These are phyloP conservation scores for Pachyrhynchus sulphureomaculatus DNA, from an alignment of 1,140 invertebrate genomes.

Conservation along the genomic window DNA sequence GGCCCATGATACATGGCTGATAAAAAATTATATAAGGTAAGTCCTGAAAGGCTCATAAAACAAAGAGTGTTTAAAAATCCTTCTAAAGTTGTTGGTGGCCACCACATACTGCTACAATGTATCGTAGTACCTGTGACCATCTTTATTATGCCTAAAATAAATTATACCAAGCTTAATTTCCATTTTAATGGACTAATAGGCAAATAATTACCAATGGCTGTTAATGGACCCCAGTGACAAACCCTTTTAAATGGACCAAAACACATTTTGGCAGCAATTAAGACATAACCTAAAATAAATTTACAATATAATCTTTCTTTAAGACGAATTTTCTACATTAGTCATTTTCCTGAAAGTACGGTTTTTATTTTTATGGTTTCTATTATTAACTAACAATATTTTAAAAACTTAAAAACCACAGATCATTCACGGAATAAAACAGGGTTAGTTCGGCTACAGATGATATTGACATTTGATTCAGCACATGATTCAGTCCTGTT, in stretches of 20 bases:
- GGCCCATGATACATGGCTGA: slow-evolving; percentile 84
- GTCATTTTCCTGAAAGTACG: no score
- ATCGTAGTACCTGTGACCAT: slow-evolving; percentile 77
- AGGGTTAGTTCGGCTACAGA: no score
- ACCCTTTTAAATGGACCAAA: slow-evolving; percentile 61
- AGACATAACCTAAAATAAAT: no score
- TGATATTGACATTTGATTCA: no score
- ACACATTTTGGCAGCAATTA: slow-evolving; percentile 51
- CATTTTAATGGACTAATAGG: slow-evolving; percentile 7
- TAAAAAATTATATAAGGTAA: slow-evolving; percentile 89
- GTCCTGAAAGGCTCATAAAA: slow-evolving; percentile 70
- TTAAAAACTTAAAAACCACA: no score
- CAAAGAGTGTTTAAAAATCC: slow-evolving; percentile 62
- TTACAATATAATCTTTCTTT: no score
- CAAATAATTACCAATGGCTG: slow-evolving; percentile 66
- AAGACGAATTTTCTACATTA: no score
- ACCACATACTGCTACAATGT: slow-evolving; percentile 80
- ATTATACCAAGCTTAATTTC: slow-evolving; percentile 33
- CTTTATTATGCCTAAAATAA: slow-evolving; percentile 74
- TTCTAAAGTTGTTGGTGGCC: slow-evolving; percentile 63
- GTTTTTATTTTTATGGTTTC: no score
- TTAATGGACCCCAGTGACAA: slow-evolving; percentile 77
- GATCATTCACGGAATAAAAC: no score
- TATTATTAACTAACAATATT: no score
- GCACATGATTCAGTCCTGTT: no score